Percentiles rank a stretch among this genome's conserved stretches.
phyloP scores from a whole-genome alignment of 2,113 vertebrate genomes.

The Poicephalus gulielmi region DNA sequence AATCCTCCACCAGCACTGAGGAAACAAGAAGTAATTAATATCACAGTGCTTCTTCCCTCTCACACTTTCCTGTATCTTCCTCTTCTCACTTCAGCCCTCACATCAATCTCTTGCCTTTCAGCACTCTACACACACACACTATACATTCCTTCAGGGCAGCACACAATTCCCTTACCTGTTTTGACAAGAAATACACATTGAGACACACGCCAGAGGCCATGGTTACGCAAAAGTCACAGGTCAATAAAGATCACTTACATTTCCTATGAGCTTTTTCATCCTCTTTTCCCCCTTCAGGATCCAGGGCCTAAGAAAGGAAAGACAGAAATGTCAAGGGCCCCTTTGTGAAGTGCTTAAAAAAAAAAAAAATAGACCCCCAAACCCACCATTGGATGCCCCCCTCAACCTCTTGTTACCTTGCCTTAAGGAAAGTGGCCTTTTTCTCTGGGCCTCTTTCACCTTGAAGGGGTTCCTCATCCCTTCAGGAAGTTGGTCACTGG shows the following conservation, averaged over 20 bases:
- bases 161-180: conserved; percentile 71
- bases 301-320: conserved; percentile 56
- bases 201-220: conserved; percentile 65
- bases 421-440: conserved; percentile 71
- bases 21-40: conserved; percentile 5
- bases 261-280: conserved; percentile 71
- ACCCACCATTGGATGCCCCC: conserved; percentile 22
- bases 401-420: conserved; percentile 64
- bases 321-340: conserved; percentile 62
- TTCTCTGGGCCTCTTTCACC: conserved; percentile 42
- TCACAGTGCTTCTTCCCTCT: neutral
- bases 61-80: neutral
- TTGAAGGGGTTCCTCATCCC: conserved; percentile 34
- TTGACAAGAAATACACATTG: conserved; percentile 70
- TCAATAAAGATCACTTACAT: conserved; percentile 75
- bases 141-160: conserved; percentile 60
- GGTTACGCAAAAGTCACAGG: conserved; percentile 73
- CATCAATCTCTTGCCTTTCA: conserved; percentile 57
- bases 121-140: conserved; percentile 1
- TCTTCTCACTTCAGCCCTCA: conserved; percentile 11
- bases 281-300: conserved; percentile 23
- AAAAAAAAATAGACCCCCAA: neutral
- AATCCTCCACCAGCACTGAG: neutral
- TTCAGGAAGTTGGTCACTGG: conserved; percentile 67
- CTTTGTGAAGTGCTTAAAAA: conserved; percentile 55